phyloP scores from a whole-genome alignment of 2,888 invertebrate species.

The Strigamia transsilvanica region DNA sequence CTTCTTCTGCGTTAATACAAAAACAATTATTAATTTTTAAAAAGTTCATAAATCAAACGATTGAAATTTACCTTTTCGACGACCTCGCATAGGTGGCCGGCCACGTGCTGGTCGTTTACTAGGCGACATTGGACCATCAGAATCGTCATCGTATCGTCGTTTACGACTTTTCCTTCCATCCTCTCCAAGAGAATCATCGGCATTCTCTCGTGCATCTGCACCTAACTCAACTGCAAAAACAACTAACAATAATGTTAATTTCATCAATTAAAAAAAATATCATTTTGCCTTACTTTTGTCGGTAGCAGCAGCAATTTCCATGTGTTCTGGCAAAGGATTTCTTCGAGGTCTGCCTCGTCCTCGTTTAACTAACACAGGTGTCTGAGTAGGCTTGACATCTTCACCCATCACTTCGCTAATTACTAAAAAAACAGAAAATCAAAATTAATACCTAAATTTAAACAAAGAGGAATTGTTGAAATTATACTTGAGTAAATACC shows the following conservation, averaged over 20 bases:
- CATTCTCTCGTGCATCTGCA: constrained; percentile 1
- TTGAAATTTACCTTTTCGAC: neutral
- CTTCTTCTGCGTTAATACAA: constrained; percentile 46
- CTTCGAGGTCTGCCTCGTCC: constrained; percentile 46
- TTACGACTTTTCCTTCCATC: constrained; percentile 1
- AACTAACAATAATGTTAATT: neutral
- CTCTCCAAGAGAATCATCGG: neutral
- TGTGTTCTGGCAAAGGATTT: constrained; percentile 40
- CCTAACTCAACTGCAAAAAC: neutral
- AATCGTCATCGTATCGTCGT: neutral
- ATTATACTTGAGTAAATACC: neutral
- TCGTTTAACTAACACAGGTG: constrained; percentile 18
- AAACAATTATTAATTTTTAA: neutral
- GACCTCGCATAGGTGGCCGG: neutral
- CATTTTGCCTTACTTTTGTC: constrained; percentile 7
- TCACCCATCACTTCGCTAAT: constrained; percentile 13
- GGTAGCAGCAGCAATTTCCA: neutral
- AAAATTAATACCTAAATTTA: neutral
- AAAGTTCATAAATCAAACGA: neutral
- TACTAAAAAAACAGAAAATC: neutral
- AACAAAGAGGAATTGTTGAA: neutral
- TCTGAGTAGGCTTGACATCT: constrained; percentile 14
- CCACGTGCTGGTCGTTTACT: neutral
- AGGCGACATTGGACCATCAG: neutral
- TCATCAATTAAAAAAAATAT: neutral